A percentile compares a stretch with the other conserved stretches of the same genome.
Evolutionary conservation across 2,113 vertebrate species (phyloP).

Genomic region (Cettia cetti): DNA sequence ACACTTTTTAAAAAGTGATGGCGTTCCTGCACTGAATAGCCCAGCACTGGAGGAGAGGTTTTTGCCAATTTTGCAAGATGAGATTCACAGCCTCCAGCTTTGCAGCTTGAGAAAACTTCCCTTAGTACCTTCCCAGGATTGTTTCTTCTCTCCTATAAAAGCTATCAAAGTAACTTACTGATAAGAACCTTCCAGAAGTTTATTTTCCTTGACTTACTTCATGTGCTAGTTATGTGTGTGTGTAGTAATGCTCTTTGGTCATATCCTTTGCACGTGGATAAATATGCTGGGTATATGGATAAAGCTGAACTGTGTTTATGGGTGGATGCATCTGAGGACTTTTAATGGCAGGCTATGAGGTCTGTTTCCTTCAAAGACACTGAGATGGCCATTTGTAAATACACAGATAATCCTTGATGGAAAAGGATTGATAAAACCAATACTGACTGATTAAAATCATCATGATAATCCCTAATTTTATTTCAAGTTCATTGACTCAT

Average conservation of each 20-base stretch:
- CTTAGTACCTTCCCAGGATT: background rate
- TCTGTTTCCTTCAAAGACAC: background rate
- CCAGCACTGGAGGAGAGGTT: background rate
- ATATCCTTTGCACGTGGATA: background rate
- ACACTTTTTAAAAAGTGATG: background rate
- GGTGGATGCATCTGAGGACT: background rate
- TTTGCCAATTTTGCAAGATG: background rate
- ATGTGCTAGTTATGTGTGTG: background rate
- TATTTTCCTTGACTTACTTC: background rate
- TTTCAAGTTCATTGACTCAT: background rate
- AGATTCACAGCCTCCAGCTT: background rate
- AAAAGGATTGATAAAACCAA: background rate
- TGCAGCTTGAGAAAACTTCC: background rate
- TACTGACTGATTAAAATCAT: background rate
- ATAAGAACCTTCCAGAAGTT: constrained; percentile 1
- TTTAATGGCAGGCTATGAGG: background rate
- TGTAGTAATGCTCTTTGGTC: background rate
- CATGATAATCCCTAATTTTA: background rate
- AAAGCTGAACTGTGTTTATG: background rate
- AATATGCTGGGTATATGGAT: background rate
- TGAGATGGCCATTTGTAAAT: background rate
- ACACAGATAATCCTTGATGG: background rate
- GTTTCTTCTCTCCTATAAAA: background rate
- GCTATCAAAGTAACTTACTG: background rate
- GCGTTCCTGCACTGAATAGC: rapidly evolving